Conservation (phyloP, 2,888 invertebrate genomes). For the Salpingus planirostris region DNA sequence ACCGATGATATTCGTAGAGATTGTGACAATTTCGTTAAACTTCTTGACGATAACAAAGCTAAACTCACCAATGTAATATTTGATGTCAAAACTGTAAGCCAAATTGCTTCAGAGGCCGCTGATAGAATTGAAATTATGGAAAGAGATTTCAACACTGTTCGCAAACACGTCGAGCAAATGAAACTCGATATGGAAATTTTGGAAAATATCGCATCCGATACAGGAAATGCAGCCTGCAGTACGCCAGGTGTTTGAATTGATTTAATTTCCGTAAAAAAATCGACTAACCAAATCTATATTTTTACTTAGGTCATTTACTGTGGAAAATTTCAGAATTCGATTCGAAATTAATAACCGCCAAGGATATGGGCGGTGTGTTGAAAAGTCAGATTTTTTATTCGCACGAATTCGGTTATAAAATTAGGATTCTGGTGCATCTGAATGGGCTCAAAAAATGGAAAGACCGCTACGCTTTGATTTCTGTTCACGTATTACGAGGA, state of each 20-base stretch:
- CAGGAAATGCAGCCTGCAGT: too few relatives aligned
- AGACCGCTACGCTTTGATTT: conserved; percentile 62
- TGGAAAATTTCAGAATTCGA: conserved; percentile 63
- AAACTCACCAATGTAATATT: conserved; percentile 44
- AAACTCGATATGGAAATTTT: conserved; percentile 43
- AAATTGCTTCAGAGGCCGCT: conserved; percentile 44
- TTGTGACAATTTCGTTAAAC: conserved; percentile 21
- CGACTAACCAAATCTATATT: too few relatives aligned
- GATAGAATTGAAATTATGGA: conserved; percentile 46
- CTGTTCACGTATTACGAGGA: conserved; percentile 58
- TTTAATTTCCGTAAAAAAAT: too few relatives aligned
- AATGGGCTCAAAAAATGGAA: conserved; percentile 73
- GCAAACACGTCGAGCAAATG: conserved; percentile 40
- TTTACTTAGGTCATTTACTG: conserved; percentile 56
- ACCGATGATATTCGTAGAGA: conserved; percentile 27
- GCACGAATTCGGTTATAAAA: conserved; percentile 63
- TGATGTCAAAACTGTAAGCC: conserved; percentile 45
- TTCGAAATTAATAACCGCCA: conserved; percentile 58
- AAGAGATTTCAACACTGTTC: conserved; percentile 37
- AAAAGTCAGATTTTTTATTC: conserved; percentile 62
- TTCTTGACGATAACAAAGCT: conserved; percentile 38
- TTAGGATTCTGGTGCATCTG: conserved; percentile 60
- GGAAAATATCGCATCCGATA: conserved; percentile 29
- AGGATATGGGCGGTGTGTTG: conserved; percentile 52
- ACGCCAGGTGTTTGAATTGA: too few relatives aligned